Evolutionary conservation across 2,113 vertebrate genomes (phyloP).

Genomic region (Ptyas mucosa): DNA sequence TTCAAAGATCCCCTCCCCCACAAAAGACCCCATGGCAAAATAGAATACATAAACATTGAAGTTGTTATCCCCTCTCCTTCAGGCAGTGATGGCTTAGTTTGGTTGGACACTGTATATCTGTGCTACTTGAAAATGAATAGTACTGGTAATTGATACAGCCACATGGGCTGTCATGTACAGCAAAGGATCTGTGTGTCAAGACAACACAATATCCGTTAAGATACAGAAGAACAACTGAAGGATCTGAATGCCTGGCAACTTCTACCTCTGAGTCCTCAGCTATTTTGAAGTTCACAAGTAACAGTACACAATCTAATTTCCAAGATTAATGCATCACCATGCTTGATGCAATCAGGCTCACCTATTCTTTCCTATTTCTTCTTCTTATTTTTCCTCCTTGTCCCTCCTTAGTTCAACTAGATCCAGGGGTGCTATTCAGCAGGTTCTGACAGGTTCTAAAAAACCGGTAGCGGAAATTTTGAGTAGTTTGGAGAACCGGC

Average conservation of each 20-base stretch:
- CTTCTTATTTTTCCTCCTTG: not conserved
- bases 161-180: not conserved
- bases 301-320: not conserved
- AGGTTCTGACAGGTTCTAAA: too few relatives aligned
- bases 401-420: not conserved
- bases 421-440: not conserved
- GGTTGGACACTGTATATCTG: not conserved
- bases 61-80: not conserved
- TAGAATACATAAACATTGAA: conserved; percentile 15
- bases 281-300: not conserved
- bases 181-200: not conserved
- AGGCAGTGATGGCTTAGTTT: not conserved
- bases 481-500: too few relatives aligned
- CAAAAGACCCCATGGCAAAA: not conserved
- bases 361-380: not conserved
- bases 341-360: not conserved
- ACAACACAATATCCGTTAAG: not conserved
- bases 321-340: not conserved
- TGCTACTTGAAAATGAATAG: not conserved
- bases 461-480: too few relatives aligned
- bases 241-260: not conserved
- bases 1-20: not conserved
- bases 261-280: not conserved
- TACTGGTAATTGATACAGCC: not conserved
- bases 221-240: not conserved